Evolutionary conservation across 2,113 vertebrate species (phyloP).

Genomic region (Chroicocephalus ridibundus): DNA sequence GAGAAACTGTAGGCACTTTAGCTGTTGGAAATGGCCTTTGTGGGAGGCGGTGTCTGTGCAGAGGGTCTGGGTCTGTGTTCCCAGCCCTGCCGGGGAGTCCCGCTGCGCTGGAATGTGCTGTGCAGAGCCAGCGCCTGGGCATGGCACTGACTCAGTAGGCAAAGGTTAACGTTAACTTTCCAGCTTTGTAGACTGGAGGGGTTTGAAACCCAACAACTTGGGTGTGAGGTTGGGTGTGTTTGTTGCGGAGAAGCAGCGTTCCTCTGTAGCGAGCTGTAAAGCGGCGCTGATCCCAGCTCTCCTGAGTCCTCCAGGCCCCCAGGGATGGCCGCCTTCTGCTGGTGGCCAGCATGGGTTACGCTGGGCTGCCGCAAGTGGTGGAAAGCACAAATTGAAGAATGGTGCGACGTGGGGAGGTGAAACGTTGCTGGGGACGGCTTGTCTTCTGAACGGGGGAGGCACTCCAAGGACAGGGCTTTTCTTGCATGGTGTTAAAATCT

Average conservation of each 20-base stretch:
- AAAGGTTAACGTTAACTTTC: no score
- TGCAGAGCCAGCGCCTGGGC: neutral
- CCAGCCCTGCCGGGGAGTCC: neutral
- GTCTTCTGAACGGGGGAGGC: neutral
- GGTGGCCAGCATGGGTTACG: neutral
- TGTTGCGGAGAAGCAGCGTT: neutral
- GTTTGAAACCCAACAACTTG: neutral
- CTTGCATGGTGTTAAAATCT: neutral
- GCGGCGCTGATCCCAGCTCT: neutral
- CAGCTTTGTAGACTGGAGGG: neutral
- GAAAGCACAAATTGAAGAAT: neutral
- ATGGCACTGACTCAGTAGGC: rapidly evolving
- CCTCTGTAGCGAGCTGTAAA: neutral
- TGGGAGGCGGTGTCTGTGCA: neutral
- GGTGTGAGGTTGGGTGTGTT: no score
- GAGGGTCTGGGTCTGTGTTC: neutral
- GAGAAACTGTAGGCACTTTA: neutral
- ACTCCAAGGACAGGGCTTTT: neutral
- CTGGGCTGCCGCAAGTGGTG: neutral
- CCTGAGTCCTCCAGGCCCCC: no score
- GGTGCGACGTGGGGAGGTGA: neutral
- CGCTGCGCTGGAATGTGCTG: neutral
- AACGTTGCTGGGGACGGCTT: neutral
- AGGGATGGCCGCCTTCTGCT: neutral
- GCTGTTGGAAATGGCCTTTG: neutral